Base-by-base conservation (phyloP, 2,113 vertebrate species). In the Platysteira castanea region DNA sequence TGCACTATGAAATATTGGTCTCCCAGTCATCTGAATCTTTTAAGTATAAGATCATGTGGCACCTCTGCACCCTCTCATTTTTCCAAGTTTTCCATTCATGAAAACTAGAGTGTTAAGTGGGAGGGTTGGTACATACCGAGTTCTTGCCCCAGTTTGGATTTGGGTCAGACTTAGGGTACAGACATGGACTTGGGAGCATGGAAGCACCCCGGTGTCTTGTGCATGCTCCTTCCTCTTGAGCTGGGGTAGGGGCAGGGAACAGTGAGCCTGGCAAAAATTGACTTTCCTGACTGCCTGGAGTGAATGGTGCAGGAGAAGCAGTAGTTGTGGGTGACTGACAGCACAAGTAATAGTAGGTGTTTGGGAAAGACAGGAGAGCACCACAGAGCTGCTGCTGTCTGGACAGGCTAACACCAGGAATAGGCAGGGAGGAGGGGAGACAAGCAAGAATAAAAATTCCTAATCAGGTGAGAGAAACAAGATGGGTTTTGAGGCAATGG, bases 51-150 rank as follows among this genome's bases (percentile, higher is more conserved):
- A 75, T 78, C 53, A 35, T n/a, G 30, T 84, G 42, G 56, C n/a
- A 78, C 10, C 33, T 89, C 60, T 1, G 0, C 76, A 70, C n/a
- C 30, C 11, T 84, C 60, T 75, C 30, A n/a, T 90, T 86, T 94
- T 89, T 54, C 52, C 52, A 81, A 47, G 27, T 90, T 95, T 93
- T 84, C 64, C 73, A 60, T 90, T 95, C 84, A 89, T 56, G 76
- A 89, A 74, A 95, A 81, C 60, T 67, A 75, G 91, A 69, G 56
- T 84, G 89, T 84, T 90, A 89, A 63, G 93, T 95, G 80, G 84
- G 93, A 93, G 60, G 44, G 20, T 47, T 81, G 71, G 67, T 67
- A n/a, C 17, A 22, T 70, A 74, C 20, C 0, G 22, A 67, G 33
- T 81, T 81, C 68, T 86, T 95, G 80, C 54, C 44, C 73, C 89